Conservation (phyloP, 2,888 invertebrate genomes). For the Phengaris arion region DNA sequence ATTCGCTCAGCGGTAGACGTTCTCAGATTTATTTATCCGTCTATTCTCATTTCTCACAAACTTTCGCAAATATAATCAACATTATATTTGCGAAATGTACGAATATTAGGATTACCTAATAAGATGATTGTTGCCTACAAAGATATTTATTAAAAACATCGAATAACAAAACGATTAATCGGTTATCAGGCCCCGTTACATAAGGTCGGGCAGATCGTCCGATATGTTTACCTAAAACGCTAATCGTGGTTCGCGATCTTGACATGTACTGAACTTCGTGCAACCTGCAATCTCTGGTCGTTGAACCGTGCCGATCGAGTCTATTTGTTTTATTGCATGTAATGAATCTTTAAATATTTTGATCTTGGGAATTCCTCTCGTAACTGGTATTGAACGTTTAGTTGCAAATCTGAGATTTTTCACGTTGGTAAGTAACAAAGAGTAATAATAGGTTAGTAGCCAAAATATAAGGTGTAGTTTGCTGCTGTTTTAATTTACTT, state of each 20-base stretch:
- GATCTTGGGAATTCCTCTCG: background rate
- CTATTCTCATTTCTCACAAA: too few species aligned
- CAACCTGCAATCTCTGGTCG: slow-evolving; percentile 46
- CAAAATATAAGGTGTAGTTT: too few species aligned
- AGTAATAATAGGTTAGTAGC: too few species aligned
- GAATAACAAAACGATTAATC: background rate
- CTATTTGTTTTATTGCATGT: background rate
- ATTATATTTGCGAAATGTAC: too few species aligned
- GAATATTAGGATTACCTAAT: too few species aligned
- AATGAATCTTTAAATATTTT: slow-evolving; percentile 10
- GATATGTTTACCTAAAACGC: slow-evolving; percentile 63
- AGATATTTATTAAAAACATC: background rate
- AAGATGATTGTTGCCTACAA: too few species aligned
- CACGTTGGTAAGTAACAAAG: too few species aligned
- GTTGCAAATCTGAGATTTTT: too few species aligned
- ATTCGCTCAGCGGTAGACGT: too few species aligned
- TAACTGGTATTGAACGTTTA: background rate
- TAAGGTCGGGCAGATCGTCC: slow-evolving; percentile 46
- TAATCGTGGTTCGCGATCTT: slow-evolving; percentile 65
- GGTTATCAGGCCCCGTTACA: slow-evolving; percentile 7
- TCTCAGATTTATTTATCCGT: too few species aligned
- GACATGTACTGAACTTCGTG: slow-evolving; percentile 64
- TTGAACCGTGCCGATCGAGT: slow-evolving; percentile 40
- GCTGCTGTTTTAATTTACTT: too few species aligned
- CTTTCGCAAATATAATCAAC: too few species aligned